Base-by-base conservation (phyloP, 2,888 invertebrate species). In the Scaptomyza caliginosa region DNA sequence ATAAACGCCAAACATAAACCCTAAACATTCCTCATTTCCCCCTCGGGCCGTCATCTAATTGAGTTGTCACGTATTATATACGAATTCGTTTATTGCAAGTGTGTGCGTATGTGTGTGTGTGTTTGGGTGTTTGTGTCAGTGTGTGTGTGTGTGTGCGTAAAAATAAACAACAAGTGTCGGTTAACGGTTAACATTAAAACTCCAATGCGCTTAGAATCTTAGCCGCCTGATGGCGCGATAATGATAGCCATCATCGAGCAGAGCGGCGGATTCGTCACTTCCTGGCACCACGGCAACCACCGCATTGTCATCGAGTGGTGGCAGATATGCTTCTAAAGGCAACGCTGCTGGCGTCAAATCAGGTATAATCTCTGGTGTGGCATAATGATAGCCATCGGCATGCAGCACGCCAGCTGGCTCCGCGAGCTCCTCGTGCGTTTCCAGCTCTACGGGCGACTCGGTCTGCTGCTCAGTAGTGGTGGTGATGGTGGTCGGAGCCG, bases 381-480 rank as follows among this genome's bases (percentile, higher is more conserved):
- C 77, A 40, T 89, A 89, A 46, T 90, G 89, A 49, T 89, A 89
- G 32, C 89, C 90, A 68, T 89, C 89, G 2, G 56, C 74, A 7
- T 78, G 60, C 5, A 90, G 54, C 5, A 72, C 42, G 6, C 67
- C 76, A 0, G 86, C 66, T 1, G 50, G 52, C 34, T 69, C 52
- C 24, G 60, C 72, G 21, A 80, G n/a, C 3, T 71, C 16, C 24
- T 82, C 86, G 36, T 77, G 73, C 4, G 55, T 58, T 45, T 70
- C 63, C 2, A 55, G 58, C 11, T 65, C 77, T 0, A 58, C 26
- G 3, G 77, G 59, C 10, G 66, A 36, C 16, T 77, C 77, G 0
- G 85, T 74, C 16, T 34, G 16, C 8, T 57, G 54, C 6, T 26
- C 34, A 0, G 26, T 67, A 13, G 28, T 52, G 26, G 34, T 55